Percentiles rank a stretch among this genome's conserved stretches.
phyloP scores from a whole-genome alignment of 2,888 invertebrate species.

The Nemapogon koenigi region DNA sequence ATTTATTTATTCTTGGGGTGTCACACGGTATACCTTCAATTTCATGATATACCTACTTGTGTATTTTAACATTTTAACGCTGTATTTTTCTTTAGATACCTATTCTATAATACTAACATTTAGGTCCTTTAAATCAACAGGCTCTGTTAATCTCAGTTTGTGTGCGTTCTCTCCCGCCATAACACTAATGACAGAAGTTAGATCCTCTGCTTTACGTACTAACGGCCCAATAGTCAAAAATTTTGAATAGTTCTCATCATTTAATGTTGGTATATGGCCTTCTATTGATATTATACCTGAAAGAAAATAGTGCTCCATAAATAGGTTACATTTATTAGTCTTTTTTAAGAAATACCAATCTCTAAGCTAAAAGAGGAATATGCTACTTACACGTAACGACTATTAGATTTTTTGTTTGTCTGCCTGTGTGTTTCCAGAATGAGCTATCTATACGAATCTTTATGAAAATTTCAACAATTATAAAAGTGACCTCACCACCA shows the following conservation, averaged over 20 bases:
- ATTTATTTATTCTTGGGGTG: no score
- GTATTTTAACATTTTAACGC: no score
- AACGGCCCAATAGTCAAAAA: constrained; percentile 75
- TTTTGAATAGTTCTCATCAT: constrained; percentile 48
- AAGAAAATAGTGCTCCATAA: no score
- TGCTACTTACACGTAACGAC: no score
- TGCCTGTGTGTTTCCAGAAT: no score
- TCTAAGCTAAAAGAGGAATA: no score
- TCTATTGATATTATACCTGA: constrained; percentile 60
- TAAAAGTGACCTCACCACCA: background rate
- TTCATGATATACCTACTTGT: no score
- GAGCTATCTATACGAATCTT: no score
- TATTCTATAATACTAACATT: constrained; percentile 32
- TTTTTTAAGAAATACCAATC: no score
- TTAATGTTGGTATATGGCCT: constrained; percentile 67
- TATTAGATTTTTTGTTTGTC: no score
- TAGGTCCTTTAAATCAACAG: constrained; percentile 47
- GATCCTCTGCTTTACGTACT: constrained; percentile 78
- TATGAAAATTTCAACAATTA: background rate
- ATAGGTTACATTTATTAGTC: no score
- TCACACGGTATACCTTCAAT: no score
- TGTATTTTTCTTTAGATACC: background rate
- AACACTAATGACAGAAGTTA: constrained; percentile 69
- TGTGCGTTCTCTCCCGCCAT: constrained; percentile 57
- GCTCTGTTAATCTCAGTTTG: constrained; percentile 51